phyloP scores from a whole-genome alignment of 1,140 invertebrate species.

The Eurosta solidaginis region DNA sequence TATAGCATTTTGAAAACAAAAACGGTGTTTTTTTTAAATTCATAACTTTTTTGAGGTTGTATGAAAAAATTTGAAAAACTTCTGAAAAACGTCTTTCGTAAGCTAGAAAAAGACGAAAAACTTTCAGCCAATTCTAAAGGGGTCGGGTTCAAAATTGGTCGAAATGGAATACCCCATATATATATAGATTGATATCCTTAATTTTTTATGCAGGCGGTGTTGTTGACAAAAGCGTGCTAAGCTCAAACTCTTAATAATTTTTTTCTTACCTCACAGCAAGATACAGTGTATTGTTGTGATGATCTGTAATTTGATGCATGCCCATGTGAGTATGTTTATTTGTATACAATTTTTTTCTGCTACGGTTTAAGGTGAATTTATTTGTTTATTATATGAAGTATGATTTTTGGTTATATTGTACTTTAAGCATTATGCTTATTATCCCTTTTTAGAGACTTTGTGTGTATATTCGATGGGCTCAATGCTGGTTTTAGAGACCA shows the following conservation, averaged over 20 bases:
- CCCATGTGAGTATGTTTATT: background rate
- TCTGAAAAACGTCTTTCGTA: no score
- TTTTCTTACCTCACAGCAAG: background rate
- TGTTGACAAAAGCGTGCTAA: conserved; percentile 22
- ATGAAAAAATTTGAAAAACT: no score
- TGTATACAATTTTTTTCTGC: background rate
- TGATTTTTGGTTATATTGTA: background rate
- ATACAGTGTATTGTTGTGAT: background rate
- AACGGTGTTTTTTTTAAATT: no score
- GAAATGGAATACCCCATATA: no score
- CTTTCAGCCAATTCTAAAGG: no score
- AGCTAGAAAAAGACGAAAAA: no score
- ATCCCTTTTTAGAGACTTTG: background rate
- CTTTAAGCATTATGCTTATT: background rate
- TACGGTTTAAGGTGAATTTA: conserved; percentile 27
- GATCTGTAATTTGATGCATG: conserved; percentile 18
- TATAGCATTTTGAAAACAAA: no score
- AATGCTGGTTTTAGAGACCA: background rate
- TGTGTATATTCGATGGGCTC: background rate
- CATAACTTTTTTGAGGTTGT: no score
- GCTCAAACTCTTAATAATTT: conserved; percentile 13
- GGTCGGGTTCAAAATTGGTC: no score
- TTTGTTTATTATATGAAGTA: background rate
- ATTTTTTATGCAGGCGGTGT: background rate
- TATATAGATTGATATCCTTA: background rate